phyloP scores from a whole-genome alignment of 1,140 invertebrate genomes.

The Musca vetustissima region DNA sequence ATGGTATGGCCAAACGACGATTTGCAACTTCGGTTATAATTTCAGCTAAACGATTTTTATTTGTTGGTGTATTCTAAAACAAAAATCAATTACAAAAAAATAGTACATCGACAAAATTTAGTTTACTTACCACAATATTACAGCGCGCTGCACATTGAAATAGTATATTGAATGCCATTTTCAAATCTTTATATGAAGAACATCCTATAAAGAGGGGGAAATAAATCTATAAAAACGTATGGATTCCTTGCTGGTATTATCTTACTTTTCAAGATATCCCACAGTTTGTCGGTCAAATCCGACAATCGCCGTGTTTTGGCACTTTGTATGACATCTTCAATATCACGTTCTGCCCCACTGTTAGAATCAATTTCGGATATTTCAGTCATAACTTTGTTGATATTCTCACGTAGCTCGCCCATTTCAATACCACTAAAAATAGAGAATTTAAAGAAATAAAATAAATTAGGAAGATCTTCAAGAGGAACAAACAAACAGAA shows the following conservation, averaged over 20 bases:
- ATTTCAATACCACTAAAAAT: conserved; percentile 40
- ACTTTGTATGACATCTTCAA: conserved; percentile 45
- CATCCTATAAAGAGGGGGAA: conserved; percentile 38
- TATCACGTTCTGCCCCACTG: conserved; percentile 34
- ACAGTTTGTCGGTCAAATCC: conserved; percentile 52
- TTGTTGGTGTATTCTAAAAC: conserved; percentile 50
- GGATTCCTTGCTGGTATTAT: neutral
- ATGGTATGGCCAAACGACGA: conserved; percentile 49
- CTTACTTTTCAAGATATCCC: conserved; percentile 46
- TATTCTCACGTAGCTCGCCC: conserved; percentile 43
- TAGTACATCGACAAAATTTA: neutral
- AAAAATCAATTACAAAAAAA: neutral
- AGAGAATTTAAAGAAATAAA: neutral
- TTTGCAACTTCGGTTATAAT: conserved; percentile 51
- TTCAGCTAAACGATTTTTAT: conserved; percentile 51
- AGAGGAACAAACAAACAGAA: too few relatives aligned
- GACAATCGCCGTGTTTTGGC: conserved; percentile 36
- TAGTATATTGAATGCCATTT: conserved; percentile 44
- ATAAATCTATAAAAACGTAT: too few relatives aligned
- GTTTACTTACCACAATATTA: conserved; percentile 47
- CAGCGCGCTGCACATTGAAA: conserved; percentile 51
- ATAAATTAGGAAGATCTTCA: too few relatives aligned
- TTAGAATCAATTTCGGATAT: conserved; percentile 35
- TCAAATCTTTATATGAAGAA: conserved; percentile 46
- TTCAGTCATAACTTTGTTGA: conserved; percentile 47